Percentiles rank a stretch among this genome's conserved stretches.
Evolutionary conservation across 2,113 vertebrate genomes (phyloP).

Genomic region (Monopterus albus): DNA sequence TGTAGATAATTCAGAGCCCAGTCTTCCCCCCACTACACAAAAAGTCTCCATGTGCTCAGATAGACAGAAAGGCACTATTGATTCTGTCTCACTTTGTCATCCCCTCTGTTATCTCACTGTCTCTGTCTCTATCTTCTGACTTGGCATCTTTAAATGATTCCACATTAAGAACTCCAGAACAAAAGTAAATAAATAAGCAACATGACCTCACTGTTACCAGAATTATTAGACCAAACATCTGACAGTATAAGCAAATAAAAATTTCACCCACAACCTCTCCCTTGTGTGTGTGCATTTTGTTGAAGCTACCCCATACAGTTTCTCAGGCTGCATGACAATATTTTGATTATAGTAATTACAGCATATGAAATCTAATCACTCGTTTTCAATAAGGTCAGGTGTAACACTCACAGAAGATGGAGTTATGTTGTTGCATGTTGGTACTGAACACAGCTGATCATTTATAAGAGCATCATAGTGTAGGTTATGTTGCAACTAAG

Average conservation of each 20-base stretch:
- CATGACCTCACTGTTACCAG: constrained; percentile 46
- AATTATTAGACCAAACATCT: constrained; percentile 79
- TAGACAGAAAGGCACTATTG: constrained; percentile 26
- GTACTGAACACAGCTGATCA: constrained; percentile 21
- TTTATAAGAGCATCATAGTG: constrained; percentile 46
- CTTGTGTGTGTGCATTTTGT: constrained; percentile 72
- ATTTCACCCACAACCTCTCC: constrained; percentile 64
- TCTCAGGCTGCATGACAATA: constrained; percentile 67
- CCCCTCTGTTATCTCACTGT: constrained; percentile 47
- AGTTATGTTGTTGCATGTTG: constrained; percentile 21
- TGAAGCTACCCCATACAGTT: constrained; percentile 52
- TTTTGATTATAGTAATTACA: constrained; percentile 72
- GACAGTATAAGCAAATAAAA: constrained; percentile 64
- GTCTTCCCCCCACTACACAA: constrained; percentile 41
- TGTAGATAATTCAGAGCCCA: constrained; percentile 66
- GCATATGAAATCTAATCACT: constrained; percentile 65
- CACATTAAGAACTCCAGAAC: constrained; percentile 34
- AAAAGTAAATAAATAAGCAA: constrained; percentile 27
- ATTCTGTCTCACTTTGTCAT: constrained; percentile 54
- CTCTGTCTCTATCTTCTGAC: constrained; percentile 37
- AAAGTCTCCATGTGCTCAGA: constrained; percentile 33
- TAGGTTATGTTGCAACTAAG: constrained; percentile 36
- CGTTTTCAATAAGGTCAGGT: constrained; percentile 63
- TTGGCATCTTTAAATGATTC: constrained; percentile 56
- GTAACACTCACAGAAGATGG: constrained; percentile 21